Conservation (phyloP, 2,797 vertebrate species). For the Botia kubotai region DNA sequence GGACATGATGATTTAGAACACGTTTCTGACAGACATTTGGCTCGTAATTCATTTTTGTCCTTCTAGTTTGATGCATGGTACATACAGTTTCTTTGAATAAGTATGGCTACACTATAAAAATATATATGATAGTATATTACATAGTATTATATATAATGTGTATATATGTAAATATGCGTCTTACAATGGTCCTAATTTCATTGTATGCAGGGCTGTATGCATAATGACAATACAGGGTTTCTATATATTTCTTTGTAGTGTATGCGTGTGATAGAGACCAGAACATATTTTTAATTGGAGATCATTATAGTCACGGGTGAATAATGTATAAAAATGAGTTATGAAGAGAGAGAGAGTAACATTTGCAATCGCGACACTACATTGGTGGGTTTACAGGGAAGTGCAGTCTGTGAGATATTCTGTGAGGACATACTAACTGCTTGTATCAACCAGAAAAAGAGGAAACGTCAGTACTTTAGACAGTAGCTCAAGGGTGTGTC, state of each 20-base stretch:
- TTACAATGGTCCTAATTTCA: no score
- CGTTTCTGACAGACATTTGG: background rate
- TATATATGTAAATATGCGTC: no score
- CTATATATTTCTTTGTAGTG: no score
- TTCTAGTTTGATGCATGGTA: background rate
- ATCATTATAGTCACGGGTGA: background rate
- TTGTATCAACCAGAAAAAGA: slow-evolving; percentile 1
- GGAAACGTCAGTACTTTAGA: slow-evolving; percentile 5
- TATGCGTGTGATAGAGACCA: background rate
- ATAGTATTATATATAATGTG: no score
- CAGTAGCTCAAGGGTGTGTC: slow-evolving; percentile 53
- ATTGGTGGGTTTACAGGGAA: background rate
- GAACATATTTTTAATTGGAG: background rate
- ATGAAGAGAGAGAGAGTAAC: background rate
- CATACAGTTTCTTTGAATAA: background rate
- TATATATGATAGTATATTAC: no score
- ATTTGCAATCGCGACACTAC: background rate
- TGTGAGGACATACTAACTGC: background rate
- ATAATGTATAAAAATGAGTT: background rate
- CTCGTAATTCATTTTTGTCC: background rate
- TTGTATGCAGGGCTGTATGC: no score
- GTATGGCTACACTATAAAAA: background rate
- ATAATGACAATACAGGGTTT: no score
- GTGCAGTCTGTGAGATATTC: background rate
- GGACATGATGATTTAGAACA: background rate